Percentiles rank a stretch among this genome's conserved stretches.
phyloP scores from a whole-genome alignment of 2,888 invertebrate species.

The Standfussiana lucernea region DNA sequence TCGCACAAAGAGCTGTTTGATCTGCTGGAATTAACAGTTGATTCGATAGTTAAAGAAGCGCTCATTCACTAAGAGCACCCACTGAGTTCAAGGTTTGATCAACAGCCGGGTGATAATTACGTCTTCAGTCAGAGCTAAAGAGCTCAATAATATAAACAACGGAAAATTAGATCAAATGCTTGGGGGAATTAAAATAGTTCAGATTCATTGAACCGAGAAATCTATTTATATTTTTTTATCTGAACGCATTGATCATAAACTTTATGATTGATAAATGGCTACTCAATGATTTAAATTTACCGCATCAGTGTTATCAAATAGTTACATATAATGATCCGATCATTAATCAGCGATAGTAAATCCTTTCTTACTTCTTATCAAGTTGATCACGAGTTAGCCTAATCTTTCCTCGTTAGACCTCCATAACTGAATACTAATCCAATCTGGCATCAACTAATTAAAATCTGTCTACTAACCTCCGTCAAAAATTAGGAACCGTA shows the following conservation, averaged over 20 bases:
- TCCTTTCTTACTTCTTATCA: conserved; percentile 26
- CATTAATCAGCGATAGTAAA: conserved; percentile 32
- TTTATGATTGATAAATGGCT: conserved; percentile 39
- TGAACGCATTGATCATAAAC: conserved; percentile 28
- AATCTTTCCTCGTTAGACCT: conserved; percentile 13
- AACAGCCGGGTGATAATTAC: conserved; percentile 49
- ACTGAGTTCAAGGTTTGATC: conserved; percentile 60
- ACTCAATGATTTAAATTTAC: conserved; percentile 33
- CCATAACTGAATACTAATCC: background rate
- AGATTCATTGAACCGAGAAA: conserved; percentile 39
- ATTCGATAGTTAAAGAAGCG: conserved; percentile 33
- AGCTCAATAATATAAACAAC: conserved; percentile 40
- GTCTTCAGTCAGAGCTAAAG: conserved; percentile 34
- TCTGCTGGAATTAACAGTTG: conserved; percentile 42
- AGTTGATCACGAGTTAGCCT: conserved; percentile 15
- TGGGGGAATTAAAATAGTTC: conserved; percentile 35
- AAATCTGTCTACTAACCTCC: conserved; percentile 43
- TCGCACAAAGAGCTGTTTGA: conserved; percentile 70
- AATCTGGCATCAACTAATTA: conserved; percentile 23
- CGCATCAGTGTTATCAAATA: conserved; percentile 24
- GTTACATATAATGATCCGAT: conserved; percentile 10
- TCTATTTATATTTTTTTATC: conserved; percentile 40
- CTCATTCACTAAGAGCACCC: conserved; percentile 47
- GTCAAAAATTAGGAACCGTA: conserved; percentile 62
- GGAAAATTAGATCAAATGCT: conserved; percentile 40